A percentile compares a stretch with the other conserved stretches of the same genome.
phyloP scores from a whole-genome alignment of 2,888 invertebrate species.

The Seira ritae region DNA sequence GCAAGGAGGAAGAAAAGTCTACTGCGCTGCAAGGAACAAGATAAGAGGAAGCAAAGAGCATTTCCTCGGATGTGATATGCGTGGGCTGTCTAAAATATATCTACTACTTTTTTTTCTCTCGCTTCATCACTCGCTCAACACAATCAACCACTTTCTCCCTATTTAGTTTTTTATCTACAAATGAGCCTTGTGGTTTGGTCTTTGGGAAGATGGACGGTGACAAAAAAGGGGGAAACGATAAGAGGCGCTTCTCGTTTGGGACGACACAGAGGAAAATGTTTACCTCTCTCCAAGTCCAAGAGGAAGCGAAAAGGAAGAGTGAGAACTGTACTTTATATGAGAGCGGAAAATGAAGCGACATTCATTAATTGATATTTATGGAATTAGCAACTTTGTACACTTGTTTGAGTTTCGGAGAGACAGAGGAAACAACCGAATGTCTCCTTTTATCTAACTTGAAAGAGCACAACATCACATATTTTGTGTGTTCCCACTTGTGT shows the following conservation, averaged over 20 bases:
- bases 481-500: too few relatives aligned
- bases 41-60: conserved; percentile 24
- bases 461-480: too few relatives aligned
- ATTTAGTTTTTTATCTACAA: conserved; percentile 26
- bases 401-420: too few relatives aligned
- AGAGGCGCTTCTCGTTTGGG: too few relatives aligned
- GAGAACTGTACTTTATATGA: background rate
- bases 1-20: background rate
- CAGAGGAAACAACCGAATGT: too few relatives aligned
- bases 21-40: conserved; percentile 7
- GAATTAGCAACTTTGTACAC: conserved; percentile 53
- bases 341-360: conserved; percentile 48
- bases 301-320: background rate
- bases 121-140: conserved; percentile 30
- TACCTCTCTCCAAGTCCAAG: too few relatives aligned
- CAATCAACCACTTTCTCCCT: conserved; percentile 31
- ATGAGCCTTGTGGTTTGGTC: conserved; percentile 45
- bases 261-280: too few relatives aligned
- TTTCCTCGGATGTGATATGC: conserved; percentile 12
- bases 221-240: conserved; percentile 3
- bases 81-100: too few relatives aligned
- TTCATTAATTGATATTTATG: conserved; percentile 71
- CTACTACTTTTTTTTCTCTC: conserved; percentile 12
- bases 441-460: too few relatives aligned
- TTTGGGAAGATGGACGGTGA: background rate